A percentile compares a stretch with the other conserved stretches of the same genome.
phyloP scores from a whole-genome alignment of 2,888 invertebrate species.

The Orthonevra nobilis region DNA sequence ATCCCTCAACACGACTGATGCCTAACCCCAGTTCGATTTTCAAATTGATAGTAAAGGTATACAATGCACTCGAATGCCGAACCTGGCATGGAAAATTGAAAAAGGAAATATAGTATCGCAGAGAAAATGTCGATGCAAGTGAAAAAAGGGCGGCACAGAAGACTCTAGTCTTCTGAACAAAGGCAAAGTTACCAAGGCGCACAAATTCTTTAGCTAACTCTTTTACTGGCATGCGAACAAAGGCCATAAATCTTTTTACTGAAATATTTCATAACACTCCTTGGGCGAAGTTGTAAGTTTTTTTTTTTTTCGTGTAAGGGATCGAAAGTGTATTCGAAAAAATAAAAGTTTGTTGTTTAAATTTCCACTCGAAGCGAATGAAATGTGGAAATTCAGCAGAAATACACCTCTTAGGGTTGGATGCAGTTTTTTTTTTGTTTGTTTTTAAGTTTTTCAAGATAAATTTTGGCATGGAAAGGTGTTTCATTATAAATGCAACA shows the following conservation, averaged over 20 bases:
- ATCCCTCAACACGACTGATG: constrained; percentile 26
- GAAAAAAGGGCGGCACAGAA: constrained; percentile 7
- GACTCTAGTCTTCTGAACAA: constrained; percentile 14
- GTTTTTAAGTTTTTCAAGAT: too few species aligned
- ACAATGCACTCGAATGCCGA: constrained; percentile 35
- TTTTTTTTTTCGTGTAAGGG: constrained; percentile 37
- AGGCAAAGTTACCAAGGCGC: constrained; percentile 49
- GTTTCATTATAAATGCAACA: too few species aligned
- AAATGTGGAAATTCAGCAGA: constrained; percentile 43
- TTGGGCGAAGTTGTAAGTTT: constrained; percentile 26
- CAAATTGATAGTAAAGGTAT: constrained; percentile 28
- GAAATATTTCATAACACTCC: constrained; percentile 47
- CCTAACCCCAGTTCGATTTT: constrained; percentile 4
- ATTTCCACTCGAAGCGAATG: constrained; percentile 59
- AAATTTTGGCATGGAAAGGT: too few species aligned
- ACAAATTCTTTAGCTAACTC: constrained; percentile 25
- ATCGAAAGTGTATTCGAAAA: constrained; percentile 54
- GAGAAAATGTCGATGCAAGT: constrained; percentile 27
- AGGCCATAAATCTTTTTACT: constrained; percentile 63
- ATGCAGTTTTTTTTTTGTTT: too few species aligned
- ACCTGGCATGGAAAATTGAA: not conserved
- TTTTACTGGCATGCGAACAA: constrained; percentile 52
- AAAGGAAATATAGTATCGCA: not conserved
- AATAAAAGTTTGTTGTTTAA: constrained; percentile 65
- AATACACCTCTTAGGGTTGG: too few species aligned